phyloP scores from a whole-genome alignment of 1,140 invertebrate species.

The Bombus superbus region DNA sequence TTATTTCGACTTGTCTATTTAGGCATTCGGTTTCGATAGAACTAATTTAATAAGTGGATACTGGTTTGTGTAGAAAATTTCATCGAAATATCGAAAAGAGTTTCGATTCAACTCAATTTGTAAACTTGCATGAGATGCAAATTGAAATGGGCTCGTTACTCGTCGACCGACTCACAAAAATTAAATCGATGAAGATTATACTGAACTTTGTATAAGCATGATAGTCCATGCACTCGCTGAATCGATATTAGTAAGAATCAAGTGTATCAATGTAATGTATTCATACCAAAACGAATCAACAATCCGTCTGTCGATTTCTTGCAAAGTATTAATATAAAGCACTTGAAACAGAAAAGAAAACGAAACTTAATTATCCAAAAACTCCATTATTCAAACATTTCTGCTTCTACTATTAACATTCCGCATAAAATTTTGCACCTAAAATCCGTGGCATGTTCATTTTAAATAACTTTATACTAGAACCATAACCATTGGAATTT shows the following conservation, averaged over 20 bases:
- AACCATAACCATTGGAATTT: neutral
- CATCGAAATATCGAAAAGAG: neutral
- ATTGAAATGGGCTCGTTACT: conserved; percentile 7
- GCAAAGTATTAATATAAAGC: neutral
- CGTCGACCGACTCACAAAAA: neutral
- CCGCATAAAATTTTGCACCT: neutral
- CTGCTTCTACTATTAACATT: neutral
- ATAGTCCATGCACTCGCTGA: neutral
- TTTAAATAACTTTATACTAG: neutral
- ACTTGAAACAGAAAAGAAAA: too few species aligned
- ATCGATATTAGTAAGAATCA: neutral
- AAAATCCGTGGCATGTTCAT: neutral
- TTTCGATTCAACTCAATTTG: conserved; percentile 8
- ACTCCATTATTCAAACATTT: neutral
- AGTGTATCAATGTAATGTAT: neutral
- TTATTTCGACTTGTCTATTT: neutral
- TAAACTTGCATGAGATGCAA: conserved; percentile 31
- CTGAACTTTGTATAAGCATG: neutral
- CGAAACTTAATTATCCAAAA: neutral
- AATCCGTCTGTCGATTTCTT: too few species aligned
- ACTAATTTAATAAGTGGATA: neutral
- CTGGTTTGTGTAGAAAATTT: neutral
- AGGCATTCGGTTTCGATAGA: neutral
- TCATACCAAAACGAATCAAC: neutral
- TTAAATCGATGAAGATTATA: conserved; percentile 24